Percentiles rank a stretch among this genome's conserved stretches.
These are phyloP conservation scores for Aphis craccivora DNA, from an alignment of 1,140 invertebrate genomes.

Conservation along the genomic window DNA sequence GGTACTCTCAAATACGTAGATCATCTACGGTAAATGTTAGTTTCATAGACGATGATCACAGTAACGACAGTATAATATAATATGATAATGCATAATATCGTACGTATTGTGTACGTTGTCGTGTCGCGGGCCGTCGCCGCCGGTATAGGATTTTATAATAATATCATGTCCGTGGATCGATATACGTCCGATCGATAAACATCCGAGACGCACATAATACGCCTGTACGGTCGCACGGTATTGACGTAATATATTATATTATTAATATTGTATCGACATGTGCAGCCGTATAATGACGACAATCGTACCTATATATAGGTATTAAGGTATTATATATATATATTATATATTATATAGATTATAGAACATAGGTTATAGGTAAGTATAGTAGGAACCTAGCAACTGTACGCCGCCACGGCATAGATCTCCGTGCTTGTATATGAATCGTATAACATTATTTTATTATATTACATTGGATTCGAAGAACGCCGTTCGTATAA, in stretches of 20 bases:
- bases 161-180: not conserved
- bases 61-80: not conserved
- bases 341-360: not conserved
- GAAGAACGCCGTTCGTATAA: not conserved
- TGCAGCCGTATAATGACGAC: not conserved
- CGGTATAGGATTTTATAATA: not conserved
- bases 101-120: not conserved
- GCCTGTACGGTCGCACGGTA: conserved; percentile 6
- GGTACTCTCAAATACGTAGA: not conserved
- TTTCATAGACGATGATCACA: not conserved
- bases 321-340: too few species aligned
- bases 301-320: not conserved
- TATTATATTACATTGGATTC: not conserved
- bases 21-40: too few species aligned
- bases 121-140: too few species aligned
- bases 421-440: not conserved
- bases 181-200: not conserved
- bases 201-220: not conserved
- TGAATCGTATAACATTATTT: not conserved
- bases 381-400: not conserved
- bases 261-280: not conserved
- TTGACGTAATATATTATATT: conserved; percentile 14
- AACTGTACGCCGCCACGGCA: not conserved
- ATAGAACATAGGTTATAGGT: not conserved
- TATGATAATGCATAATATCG: not conserved